phyloP scores from a whole-genome alignment of 2,888 invertebrate species.

The Andrena bucephala region DNA sequence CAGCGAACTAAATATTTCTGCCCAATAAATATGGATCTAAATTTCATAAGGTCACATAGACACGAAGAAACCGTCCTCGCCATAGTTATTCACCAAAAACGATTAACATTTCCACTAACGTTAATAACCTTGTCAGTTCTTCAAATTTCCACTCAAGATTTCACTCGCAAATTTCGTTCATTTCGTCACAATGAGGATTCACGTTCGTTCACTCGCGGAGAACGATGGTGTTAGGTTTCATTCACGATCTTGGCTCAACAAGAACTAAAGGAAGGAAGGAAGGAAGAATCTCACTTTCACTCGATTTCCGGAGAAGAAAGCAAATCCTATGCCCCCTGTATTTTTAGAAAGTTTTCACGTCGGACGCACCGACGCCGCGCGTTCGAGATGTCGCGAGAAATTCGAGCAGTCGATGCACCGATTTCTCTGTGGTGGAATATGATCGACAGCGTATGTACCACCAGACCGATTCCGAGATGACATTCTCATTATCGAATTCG shows the following conservation, averaged over 20 bases:
- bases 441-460: background rate
- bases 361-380: background rate
- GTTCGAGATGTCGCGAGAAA: background rate
- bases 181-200: background rate
- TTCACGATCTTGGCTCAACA: background rate
- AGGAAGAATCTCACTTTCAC: constrained; percentile 49
- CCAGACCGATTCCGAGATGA: no score
- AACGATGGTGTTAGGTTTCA: background rate
- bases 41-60: no score
- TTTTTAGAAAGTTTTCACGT: constrained; percentile 58
- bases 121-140: no score
- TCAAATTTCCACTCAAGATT: no score
- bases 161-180: no score
- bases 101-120: no score
- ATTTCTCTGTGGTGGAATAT: background rate
- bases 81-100: no score
- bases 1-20: no score
- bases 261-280: background rate
- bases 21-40: no score
- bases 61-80: no score
- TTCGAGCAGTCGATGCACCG: background rate
- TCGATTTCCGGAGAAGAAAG: constrained; percentile 52
- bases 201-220: background rate
- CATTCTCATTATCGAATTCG: no score
- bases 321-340: constrained; percentile 45